A percentile compares a stretch with the other conserved stretches of the same genome.
These are phyloP conservation scores for Dermatemys mawii DNA, from an alignment of 2,113 vertebrate species.

Conservation along the genomic window DNA sequence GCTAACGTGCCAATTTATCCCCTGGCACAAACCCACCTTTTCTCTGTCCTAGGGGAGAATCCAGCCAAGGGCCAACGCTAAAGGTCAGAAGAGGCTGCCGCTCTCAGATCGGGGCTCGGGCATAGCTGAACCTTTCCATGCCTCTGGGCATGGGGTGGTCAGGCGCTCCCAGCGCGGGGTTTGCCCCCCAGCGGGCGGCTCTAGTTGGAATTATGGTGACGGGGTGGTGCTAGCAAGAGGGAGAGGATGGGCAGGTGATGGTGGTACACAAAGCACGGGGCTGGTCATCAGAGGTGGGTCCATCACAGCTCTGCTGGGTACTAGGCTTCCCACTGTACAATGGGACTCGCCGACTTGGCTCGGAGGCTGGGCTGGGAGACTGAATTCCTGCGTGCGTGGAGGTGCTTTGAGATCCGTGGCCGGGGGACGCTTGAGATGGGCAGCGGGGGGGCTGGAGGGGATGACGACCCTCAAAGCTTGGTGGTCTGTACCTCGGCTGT, in stretches of 20 bases:
- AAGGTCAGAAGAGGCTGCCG: neutral
- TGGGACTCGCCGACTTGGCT: too few relatives aligned
- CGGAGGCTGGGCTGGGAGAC: neutral
- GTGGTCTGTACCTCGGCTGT: rapidly evolving
- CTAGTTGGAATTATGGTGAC: neutral
- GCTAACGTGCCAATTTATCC: neutral
- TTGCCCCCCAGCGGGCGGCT: rapidly evolving
- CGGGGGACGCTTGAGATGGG: neutral
- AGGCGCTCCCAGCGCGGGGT: neutral
- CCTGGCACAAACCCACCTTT: neutral
- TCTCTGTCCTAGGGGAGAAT: rapidly evolving
- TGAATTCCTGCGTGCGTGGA: neutral
- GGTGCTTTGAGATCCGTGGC: neutral
- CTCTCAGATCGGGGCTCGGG: rapidly evolving
- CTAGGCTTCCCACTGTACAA: neutral
- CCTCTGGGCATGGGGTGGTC: rapidly evolving
- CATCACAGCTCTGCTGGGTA: neutral
- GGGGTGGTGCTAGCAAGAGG: too few relatives aligned
- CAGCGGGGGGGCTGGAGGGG: neutral
- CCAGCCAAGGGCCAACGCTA: rapidly evolving
- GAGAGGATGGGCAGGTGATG: too few relatives aligned
- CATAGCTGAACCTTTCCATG: rapidly evolving
- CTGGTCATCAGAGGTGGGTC: neutral
- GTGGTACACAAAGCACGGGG: neutral
- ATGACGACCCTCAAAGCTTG: neutral